A percentile compares a stretch with the other conserved stretches of the same genome.
Conservation (phyloP, 1,140 invertebrate species). For the Bombus cullumanus region DNA sequence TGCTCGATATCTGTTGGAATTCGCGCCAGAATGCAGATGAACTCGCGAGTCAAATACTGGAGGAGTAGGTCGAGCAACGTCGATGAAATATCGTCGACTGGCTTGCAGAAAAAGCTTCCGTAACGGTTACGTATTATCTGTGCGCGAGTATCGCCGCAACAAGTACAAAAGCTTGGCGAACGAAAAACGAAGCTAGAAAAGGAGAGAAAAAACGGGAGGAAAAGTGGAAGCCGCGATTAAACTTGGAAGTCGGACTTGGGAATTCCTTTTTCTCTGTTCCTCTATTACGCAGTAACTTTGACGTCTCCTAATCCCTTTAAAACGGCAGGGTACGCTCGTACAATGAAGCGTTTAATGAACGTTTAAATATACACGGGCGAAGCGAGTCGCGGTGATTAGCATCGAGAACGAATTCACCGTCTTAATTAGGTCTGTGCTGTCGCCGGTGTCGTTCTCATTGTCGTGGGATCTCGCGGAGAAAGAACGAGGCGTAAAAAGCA, state of each 20-base stretch:
- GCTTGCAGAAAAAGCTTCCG: neutral
- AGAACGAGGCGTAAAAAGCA: conserved; percentile 53
- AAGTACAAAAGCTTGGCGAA: conserved; percentile 1
- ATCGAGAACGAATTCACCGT: conserved; percentile 44
- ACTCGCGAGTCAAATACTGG: no score
- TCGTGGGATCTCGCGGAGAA: conserved; percentile 14
- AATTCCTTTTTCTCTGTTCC: neutral
- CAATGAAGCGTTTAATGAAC: conserved; percentile 36
- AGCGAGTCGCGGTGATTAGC: conserved; percentile 38
- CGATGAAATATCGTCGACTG: no score
- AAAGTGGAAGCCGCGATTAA: neutral
- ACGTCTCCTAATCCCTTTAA: conserved; percentile 31
- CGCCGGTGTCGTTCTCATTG: conserved; percentile 40
- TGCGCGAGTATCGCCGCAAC: neutral
- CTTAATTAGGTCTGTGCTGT: conserved; percentile 48
- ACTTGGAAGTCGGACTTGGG: neutral
- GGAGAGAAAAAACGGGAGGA: neutral
- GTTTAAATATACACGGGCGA: conserved; percentile 38
- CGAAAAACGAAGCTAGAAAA: neutral
- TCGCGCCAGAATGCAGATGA: no score
- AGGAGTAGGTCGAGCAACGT: no score
- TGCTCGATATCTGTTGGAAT: no score
- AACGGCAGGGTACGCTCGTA: neutral
- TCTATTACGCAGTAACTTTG: neutral
- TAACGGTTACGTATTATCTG: conserved; percentile 1